A percentile compares a stretch with the other conserved stretches of the same genome.
Evolutionary conservation across 2,113 vertebrate species (phyloP).

Genomic region (Columba janthina): DNA sequence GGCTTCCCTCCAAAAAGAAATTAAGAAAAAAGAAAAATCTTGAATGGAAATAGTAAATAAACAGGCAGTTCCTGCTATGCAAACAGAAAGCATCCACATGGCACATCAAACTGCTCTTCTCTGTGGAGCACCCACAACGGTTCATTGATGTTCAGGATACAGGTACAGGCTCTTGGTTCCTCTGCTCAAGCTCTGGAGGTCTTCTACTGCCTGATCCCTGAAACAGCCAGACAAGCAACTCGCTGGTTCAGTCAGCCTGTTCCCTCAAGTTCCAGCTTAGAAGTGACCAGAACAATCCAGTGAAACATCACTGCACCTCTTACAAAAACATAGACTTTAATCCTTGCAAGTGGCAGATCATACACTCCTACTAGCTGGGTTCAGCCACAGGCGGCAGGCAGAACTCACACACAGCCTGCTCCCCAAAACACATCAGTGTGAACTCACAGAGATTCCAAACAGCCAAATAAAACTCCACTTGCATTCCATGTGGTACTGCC

Average conservation of each 20-base stretch:
- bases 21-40: not conserved
- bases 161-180: not conserved
- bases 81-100: accelerated
- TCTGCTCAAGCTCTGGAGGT: not conserved
- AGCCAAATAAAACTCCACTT: not conserved
- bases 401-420: not conserved
- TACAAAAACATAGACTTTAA: not conserved
- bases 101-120: not conserved
- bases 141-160: not conserved
- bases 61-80: not conserved
- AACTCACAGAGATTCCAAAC: not conserved
- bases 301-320: not conserved
- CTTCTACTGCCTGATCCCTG: not conserved
- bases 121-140: not conserved
- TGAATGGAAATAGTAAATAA: not conserved
- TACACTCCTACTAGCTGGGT: not conserved
- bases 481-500: not conserved
- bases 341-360: not conserved
- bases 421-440: not conserved
- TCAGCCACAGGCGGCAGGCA: not conserved
- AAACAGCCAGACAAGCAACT: accelerated
- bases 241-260: not conserved
- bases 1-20: not conserved
- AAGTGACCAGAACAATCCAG: not conserved
- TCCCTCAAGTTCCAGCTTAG: not conserved